Evolutionary conservation across 2,888 invertebrate species (phyloP).

Genomic region (Agrilus biguttatus): DNA sequence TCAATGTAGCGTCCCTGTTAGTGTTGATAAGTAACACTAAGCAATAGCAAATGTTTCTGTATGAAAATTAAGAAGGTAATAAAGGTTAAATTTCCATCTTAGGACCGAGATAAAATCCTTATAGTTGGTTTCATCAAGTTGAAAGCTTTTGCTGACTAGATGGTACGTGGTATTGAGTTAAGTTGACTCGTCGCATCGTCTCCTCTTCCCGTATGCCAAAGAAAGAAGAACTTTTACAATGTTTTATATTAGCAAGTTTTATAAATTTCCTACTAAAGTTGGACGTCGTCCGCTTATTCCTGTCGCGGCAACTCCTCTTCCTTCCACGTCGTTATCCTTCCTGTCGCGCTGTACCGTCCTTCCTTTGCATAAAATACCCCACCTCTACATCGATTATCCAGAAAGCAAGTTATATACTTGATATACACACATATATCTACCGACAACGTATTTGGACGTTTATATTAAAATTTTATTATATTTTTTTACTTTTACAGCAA

Average conservation of each 20-base stretch:
- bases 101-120: too few relatives aligned
- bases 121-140: too few relatives aligned
- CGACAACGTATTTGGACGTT: constrained; percentile 29
- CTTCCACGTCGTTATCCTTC: not conserved
- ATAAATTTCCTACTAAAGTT: constrained; percentile 29
- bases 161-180: too few relatives aligned
- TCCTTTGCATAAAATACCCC: constrained; percentile 26
- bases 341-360: constrained; percentile 9
- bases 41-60: too few relatives aligned
- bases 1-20: too few relatives aligned
- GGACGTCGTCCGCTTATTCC: constrained; percentile 20
- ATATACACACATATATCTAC: constrained; percentile 18
- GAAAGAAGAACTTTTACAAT: constrained; percentile 26
- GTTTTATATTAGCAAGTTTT: constrained; percentile 29
- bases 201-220: constrained; percentile 14
- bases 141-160: too few relatives aligned
- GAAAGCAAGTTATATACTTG: too few relatives aligned
- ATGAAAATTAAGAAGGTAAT: too few relatives aligned
- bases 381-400: constrained; percentile 25
- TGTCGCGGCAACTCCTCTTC: not conserved
- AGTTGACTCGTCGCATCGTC: constrained; percentile 7
- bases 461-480: constrained; percentile 32
- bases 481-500: constrained; percentile 27
- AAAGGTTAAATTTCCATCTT: too few relatives aligned
- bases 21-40: too few relatives aligned